A percentile compares a stretch with the other conserved stretches of the same genome.
phyloP scores from a whole-genome alignment of 1,140 invertebrate genomes.

The Aradophagus sp. region DNA sequence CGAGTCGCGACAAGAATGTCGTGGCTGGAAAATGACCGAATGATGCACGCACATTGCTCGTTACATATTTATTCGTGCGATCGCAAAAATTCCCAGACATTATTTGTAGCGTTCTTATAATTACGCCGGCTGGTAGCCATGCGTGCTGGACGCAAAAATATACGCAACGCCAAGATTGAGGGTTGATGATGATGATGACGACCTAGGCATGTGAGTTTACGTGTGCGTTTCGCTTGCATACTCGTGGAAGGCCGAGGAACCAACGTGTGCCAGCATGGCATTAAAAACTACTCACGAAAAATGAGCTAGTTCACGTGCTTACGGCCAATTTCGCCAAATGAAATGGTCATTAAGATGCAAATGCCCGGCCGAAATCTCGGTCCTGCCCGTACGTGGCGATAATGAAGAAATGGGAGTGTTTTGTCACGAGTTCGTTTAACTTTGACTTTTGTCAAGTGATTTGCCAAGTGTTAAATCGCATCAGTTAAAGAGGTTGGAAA shows the following conservation, averaged over 20 bases:
- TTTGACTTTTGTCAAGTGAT: too few species aligned
- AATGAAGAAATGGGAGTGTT: too few species aligned
- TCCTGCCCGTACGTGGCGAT: too few species aligned
- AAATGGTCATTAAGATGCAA: too few species aligned
- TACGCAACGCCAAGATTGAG: conserved; percentile 25
- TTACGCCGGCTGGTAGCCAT: conserved; percentile 25
- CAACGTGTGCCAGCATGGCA: conserved; percentile 35
- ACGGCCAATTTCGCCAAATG: too few species aligned
- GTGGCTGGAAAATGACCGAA: conserved; percentile 32
- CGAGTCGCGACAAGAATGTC: conserved; percentile 7
- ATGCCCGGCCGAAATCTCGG: too few species aligned
- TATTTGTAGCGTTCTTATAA: conserved; percentile 44
- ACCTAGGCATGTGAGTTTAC: too few species aligned
- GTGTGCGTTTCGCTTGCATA: too few species aligned
- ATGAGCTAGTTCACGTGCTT: conserved; percentile 21
- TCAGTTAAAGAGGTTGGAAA: too few species aligned
- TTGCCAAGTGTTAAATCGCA: too few species aligned
- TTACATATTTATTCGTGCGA: conserved; percentile 41
- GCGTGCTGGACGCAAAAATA: conserved; percentile 35
- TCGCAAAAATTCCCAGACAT: conserved; percentile 35
- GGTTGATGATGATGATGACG: conserved; percentile 36
- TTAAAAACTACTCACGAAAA: conserved; percentile 39
- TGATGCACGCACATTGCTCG: conserved; percentile 43
- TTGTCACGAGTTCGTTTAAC: too few species aligned
- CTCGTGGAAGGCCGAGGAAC: too few species aligned